These are phyloP conservation scores for Ciconia nigra DNA, from an alignment of 2,797 vertebrate genomes.

Conservation along the genomic window DNA sequence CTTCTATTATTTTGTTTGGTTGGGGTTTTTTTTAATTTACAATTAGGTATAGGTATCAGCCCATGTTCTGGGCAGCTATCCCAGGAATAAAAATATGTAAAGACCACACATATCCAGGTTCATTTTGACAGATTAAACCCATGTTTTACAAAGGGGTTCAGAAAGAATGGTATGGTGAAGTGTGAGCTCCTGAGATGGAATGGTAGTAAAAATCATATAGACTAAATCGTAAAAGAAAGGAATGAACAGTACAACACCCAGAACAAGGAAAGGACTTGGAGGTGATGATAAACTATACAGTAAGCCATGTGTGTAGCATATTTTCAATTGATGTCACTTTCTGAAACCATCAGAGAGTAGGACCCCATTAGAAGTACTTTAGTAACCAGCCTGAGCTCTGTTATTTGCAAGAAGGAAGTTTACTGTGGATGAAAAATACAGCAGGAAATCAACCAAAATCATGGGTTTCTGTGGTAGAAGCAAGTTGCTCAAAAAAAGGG, in stretches of 20 bases:
- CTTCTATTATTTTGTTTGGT: not conserved
- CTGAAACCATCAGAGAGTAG: not conserved
- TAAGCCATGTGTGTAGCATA: slow-evolving; percentile 11
- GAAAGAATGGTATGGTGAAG: slow-evolving; percentile 29
- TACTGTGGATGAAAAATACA: not conserved
- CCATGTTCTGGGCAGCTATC: not conserved
- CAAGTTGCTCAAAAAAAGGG: not conserved
- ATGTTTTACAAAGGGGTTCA: slow-evolving; percentile 46
- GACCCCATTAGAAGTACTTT: slow-evolving; percentile 35
- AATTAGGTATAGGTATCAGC: not conserved
- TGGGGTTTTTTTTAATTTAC: not conserved
- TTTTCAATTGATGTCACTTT: slow-evolving; percentile 35
- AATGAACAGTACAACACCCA: slow-evolving; percentile 38
- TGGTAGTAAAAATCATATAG: slow-evolving; percentile 44
- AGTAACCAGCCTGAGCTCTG: not conserved
- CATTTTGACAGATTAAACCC: slow-evolving; percentile 43
- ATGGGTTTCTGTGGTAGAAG: not conserved
- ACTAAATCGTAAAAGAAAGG: slow-evolving; percentile 36
- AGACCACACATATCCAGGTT: not conserved
- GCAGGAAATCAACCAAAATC: slow-evolving; percentile 2
- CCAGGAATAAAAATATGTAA: not conserved
- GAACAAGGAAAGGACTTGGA: slow-evolving; percentile 28
- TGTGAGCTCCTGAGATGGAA: slow-evolving; percentile 13
- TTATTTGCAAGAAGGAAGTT: not conserved
- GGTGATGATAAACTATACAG: slow-evolving; percentile 27